phyloP scores from a whole-genome alignment of 2,113 vertebrate genomes.

The Gallinago undulata region DNA sequence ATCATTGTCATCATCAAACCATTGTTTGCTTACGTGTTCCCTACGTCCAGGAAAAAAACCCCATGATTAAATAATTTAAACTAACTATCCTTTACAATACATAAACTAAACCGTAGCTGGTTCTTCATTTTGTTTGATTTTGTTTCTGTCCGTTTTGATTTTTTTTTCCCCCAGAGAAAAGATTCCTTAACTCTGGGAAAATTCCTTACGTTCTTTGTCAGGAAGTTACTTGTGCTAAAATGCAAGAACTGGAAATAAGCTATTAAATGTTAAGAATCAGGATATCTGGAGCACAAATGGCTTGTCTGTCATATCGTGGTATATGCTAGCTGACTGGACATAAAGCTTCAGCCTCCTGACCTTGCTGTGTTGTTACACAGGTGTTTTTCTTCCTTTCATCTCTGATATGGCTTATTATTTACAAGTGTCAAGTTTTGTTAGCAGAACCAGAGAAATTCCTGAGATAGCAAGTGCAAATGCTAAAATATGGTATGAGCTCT shows the following conservation, averaged over 20 bases:
- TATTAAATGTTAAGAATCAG: neutral
- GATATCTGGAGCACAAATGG: neutral
- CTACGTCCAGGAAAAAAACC: neutral
- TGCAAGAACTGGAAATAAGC: neutral
- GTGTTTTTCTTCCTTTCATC: too few relatives aligned
- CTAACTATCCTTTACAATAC: neutral
- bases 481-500: too few relatives aligned
- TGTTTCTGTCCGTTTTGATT: neutral
- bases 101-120: neutral
- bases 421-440: too few relatives aligned
- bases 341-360: neutral
- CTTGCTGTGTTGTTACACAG: too few relatives aligned
- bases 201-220: neutral
- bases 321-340: neutral
- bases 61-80: neutral
- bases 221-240: neutral
- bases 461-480: too few relatives aligned
- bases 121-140: neutral
- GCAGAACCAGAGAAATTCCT: too few relatives aligned
- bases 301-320: neutral
- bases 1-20: neutral
- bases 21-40: neutral
- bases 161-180: neutral
- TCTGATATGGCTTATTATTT: too few relatives aligned
- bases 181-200: neutral